Evolutionary conservation across 2,797 vertebrate genomes (phyloP).

Genomic region (Hephaestus fuliginosus): DNA sequence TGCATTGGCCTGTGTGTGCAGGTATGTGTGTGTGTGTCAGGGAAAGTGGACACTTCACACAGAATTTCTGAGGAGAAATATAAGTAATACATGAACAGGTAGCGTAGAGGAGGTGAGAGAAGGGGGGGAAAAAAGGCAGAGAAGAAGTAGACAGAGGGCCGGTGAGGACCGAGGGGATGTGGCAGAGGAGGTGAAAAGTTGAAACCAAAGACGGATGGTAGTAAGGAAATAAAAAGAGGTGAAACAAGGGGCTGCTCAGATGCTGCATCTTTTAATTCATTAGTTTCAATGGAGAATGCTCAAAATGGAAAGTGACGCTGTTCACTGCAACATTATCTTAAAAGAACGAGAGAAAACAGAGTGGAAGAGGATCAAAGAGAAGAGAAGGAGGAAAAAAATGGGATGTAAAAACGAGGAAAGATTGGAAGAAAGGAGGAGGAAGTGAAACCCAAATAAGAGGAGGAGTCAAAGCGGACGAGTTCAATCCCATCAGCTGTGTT

Average conservation of each 20-base stretch:
- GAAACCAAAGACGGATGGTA: constrained; percentile 10
- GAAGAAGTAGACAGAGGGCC: constrained; percentile 27
- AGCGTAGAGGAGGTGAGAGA: constrained; percentile 24
- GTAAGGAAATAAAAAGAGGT: not conserved
- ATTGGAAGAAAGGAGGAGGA: not conserved
- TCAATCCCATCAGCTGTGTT: constrained; percentile 10
- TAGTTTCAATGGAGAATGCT: too few relatives aligned
- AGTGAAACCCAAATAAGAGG: not conserved
- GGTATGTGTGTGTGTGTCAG: constrained; percentile 28
- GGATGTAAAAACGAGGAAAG: not conserved
- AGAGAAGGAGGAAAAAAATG: not conserved
- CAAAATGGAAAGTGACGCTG: too few relatives aligned
- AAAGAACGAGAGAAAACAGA: not conserved
- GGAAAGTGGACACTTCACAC: constrained; percentile 68
- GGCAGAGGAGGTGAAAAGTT: constrained; percentile 52
- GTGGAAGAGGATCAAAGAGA: not conserved
- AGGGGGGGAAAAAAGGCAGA: constrained; percentile 11
- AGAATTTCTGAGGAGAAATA: constrained; percentile 75
- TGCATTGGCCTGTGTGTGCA: constrained; percentile 14
- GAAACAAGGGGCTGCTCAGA: not conserved
- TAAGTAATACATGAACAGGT: constrained; percentile 82
- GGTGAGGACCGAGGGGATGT: not conserved
- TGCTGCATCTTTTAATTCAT: too few relatives aligned
- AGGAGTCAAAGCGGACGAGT: constrained; percentile 12
- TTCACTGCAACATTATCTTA: too few relatives aligned